Percentiles rank a stretch among this genome's conserved stretches.
Conservation (phyloP, 2,113 vertebrate genomes). For the Pseudorasbora parva region DNA sequence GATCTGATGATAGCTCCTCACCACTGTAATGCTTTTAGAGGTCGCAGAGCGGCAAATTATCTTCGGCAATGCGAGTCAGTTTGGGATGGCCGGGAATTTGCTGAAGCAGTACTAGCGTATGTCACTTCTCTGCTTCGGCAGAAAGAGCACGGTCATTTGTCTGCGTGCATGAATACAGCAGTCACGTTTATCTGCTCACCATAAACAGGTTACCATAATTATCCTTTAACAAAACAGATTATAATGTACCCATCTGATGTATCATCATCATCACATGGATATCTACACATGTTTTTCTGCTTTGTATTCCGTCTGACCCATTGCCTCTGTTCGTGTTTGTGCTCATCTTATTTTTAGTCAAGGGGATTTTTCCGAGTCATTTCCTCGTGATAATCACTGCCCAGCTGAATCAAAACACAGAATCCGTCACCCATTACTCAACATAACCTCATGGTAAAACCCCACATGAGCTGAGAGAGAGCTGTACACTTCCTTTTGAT, state of each 20-base stretch:
- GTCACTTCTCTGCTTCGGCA: constrained; percentile 63
- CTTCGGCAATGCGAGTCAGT: constrained; percentile 49
- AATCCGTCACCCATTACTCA: constrained; percentile 11
- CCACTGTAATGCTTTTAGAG: constrained; percentile 27
- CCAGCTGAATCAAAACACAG: constrained; percentile 39
- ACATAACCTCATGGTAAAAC: constrained; percentile 44
- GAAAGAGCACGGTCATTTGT: constrained; percentile 27
- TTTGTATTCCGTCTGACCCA: background rate
- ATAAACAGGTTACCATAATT: background rate
- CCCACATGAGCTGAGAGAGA: constrained; percentile 12
- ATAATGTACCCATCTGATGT: background rate
- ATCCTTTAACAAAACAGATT: background rate
- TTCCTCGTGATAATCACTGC: constrained; percentile 43
- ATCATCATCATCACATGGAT: constrained; percentile 23
- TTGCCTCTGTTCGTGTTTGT: constrained; percentile 7
- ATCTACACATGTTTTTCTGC: background rate
- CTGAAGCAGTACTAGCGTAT: constrained; percentile 61
- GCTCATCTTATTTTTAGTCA: background rate
- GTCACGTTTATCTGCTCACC: constrained; percentile 4
- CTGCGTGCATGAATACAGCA: background rate
- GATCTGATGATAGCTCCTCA: constrained; percentile 20
- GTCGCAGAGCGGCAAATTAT: constrained; percentile 20
- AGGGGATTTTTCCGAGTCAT: constrained; percentile 50
- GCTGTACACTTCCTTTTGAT: constrained; percentile 46
- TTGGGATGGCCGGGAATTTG: constrained; percentile 62